Evolutionary conservation across 2,797 vertebrate species (phyloP), one percentile per base, ranked within the genome.

Genomic region (Schizothorax lantsangensis): DNA sequence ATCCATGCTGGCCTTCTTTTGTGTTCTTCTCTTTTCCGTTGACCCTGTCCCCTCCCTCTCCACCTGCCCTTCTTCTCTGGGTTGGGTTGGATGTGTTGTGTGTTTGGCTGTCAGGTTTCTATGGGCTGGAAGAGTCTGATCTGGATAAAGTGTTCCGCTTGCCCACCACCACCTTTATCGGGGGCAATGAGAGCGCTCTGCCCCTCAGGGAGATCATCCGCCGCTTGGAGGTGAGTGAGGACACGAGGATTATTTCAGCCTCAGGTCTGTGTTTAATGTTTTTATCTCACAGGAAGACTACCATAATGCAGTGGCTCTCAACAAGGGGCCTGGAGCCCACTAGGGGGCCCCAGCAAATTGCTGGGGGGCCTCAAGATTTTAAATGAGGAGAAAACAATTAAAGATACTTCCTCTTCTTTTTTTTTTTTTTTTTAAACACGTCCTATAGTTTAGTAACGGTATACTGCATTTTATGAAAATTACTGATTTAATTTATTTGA

Each of bases 151-250:
- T 98, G 71, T 99, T 99, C 93, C 97, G 95, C 30, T 94, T 99
- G 88, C 98, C 98, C 73, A 99, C 97, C 71, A 99, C 98, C 88
- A 99, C 98, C 49, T 99, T 98, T 95, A 99, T 99, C 43, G 98
- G 98, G 1, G 98, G 97, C 21, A 96, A 95, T 0, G 97, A 99
- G 88, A 96, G 95, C 0, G 97, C 96, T 0, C 95, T 99, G 83
- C 97, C 97, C 0, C 96, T 99, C 49, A 94, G 97, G 23, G 98
- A 99, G 91, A 99, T 99, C 94, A 99, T 99, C 88, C 96, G 96
- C 2, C 95, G 98, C 1, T 95, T 98, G 89, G 98, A 99, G 97
- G 98, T 98, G 89, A 95, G 40, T 11, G 1, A 45, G 45, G 26
- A 77, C 66, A 64, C 43, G 26, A 64, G 81, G 57, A 54, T 19